A percentile compares a stretch with the other conserved stretches of the same genome.
Evolutionary conservation across 1,140 invertebrate genomes (phyloP).

Genomic region (Drosophila baimaii): DNA sequence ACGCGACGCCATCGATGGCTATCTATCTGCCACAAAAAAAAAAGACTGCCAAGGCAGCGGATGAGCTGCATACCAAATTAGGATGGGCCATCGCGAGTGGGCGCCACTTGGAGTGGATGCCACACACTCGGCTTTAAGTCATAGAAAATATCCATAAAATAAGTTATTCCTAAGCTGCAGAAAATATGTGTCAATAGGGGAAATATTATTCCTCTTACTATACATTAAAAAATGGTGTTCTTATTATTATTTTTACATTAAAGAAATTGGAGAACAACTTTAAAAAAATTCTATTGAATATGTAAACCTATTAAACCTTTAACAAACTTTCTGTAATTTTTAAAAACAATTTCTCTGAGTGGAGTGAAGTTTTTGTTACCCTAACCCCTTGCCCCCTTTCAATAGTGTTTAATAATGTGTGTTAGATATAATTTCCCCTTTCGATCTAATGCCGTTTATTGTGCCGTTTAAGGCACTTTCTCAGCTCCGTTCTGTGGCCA

Average conservation of each 20-base stretch:
- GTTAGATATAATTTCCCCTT: slow-evolving; percentile 48
- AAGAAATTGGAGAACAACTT: too few relatives aligned
- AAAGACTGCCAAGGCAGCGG: slow-evolving; percentile 29
- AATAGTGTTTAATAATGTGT: slow-evolving; percentile 58
- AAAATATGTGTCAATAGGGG: too few relatives aligned
- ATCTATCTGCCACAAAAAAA: slow-evolving; percentile 56
- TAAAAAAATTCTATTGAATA: too few relatives aligned
- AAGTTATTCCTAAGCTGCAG: neutral
- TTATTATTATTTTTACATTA: too few relatives aligned
- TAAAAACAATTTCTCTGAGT: neutral
- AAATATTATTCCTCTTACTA: too few relatives aligned
- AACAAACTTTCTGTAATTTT: neutral
- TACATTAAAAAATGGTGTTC: too few relatives aligned
- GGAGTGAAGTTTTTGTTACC: neutral
- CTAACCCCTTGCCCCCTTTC: slow-evolving; percentile 9
- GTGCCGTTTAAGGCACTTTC: slow-evolving; percentile 62
- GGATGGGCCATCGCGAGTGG: slow-evolving; percentile 53
- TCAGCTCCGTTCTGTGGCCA: slow-evolving; percentile 32
- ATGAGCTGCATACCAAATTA: slow-evolving; percentile 73
- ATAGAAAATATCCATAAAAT: neutral
- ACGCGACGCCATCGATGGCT: slow-evolving; percentile 71
- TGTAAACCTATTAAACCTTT: too few relatives aligned
- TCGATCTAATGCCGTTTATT: slow-evolving; percentile 50
- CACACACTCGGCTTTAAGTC: neutral
- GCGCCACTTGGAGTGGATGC: slow-evolving; percentile 58